Percentiles rank a stretch among this genome's conserved stretches.
Evolutionary conservation across 1,140 invertebrate genomes (phyloP).

Genomic region (Drosophila ercepeae): DNA sequence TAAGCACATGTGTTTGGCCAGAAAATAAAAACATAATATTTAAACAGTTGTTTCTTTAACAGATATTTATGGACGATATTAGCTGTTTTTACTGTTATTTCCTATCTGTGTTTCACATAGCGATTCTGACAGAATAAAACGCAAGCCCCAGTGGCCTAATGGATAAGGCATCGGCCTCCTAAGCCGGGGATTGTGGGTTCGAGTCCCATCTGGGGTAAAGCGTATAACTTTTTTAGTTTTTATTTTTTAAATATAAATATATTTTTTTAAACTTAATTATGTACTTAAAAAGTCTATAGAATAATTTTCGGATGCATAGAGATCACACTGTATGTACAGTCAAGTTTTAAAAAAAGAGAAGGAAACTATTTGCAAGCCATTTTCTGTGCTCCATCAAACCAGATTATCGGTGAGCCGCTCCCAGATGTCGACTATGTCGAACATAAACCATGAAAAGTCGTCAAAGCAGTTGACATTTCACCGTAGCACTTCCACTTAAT

Average conservation of each 20-base stretch:
- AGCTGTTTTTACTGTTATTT: background rate
- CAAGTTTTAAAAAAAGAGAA: background rate
- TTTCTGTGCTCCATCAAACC: constrained; percentile 12
- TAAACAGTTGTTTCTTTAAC: background rate
- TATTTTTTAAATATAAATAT: background rate
- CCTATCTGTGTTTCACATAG: background rate
- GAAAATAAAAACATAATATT: background rate
- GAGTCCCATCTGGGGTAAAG: constrained; percentile 49
- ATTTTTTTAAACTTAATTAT: background rate
- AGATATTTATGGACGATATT: background rate
- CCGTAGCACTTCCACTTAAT: constrained; percentile 54
- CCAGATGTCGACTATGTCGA: constrained; percentile 3
- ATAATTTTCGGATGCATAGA: background rate
- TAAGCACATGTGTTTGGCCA: background rate
- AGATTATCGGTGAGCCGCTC: constrained; percentile 24
- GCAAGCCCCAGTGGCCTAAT: constrained; percentile 45
- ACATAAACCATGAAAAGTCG: constrained; percentile 37
- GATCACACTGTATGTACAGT: no score
- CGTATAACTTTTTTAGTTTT: background rate
- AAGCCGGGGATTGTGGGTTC: constrained; percentile 52
- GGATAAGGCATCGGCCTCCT: constrained; percentile 52
- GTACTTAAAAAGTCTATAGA: background rate
- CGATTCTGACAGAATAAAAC: background rate
- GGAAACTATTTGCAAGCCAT: constrained; percentile 7
- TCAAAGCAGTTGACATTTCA: constrained; percentile 52